Evolutionary conservation across 2,888 invertebrate genomes (phyloP).

Genomic region (Xanthorhoe spadicearia): DNA sequence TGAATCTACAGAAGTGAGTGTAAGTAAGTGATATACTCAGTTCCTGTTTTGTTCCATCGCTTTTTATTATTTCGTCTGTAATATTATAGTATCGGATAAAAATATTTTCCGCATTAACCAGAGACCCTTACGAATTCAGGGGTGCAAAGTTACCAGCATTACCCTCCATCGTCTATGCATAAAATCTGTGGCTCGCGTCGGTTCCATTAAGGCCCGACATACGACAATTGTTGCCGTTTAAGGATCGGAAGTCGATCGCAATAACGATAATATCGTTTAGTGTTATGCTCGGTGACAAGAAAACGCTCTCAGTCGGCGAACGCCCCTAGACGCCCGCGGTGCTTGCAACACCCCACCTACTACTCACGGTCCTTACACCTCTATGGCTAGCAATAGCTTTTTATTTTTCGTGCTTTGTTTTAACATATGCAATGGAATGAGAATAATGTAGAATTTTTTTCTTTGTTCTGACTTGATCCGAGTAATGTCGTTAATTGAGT

Average conservation of each 20-base stretch:
- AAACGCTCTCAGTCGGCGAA: conserved; percentile 74
- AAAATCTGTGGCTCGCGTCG: conserved; percentile 57
- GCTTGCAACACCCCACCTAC: conserved; percentile 37
- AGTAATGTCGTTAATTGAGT: no score
- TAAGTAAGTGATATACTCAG: no score
- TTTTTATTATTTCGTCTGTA: background rate
- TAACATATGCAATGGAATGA: conserved; percentile 1
- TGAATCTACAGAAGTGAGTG: no score
- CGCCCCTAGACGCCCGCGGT: conserved; percentile 63
- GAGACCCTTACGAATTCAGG: conserved; percentile 29
- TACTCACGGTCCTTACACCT: conserved; percentile 31
- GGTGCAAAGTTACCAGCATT: conserved; percentile 49
- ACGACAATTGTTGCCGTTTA: conserved; percentile 79
- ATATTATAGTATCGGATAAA: background rate
- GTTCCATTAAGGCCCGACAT: conserved; percentile 72
- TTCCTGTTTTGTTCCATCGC: background rate
- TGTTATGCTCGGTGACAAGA: conserved; percentile 81
- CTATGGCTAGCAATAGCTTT: conserved; percentile 22
- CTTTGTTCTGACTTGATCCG: no score
- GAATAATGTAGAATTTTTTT: no score
- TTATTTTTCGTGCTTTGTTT: conserved; percentile 14
- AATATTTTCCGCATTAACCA: conserved; percentile 1
- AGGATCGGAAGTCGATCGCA: conserved; percentile 73
- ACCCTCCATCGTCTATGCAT: conserved; percentile 61
- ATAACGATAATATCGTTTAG: conserved; percentile 81